Percentiles rank a stretch among this genome's conserved stretches.
These are phyloP conservation scores for Drosophila pruinosa DNA, from an alignment of 1,140 invertebrate species.

Conservation along the genomic window DNA sequence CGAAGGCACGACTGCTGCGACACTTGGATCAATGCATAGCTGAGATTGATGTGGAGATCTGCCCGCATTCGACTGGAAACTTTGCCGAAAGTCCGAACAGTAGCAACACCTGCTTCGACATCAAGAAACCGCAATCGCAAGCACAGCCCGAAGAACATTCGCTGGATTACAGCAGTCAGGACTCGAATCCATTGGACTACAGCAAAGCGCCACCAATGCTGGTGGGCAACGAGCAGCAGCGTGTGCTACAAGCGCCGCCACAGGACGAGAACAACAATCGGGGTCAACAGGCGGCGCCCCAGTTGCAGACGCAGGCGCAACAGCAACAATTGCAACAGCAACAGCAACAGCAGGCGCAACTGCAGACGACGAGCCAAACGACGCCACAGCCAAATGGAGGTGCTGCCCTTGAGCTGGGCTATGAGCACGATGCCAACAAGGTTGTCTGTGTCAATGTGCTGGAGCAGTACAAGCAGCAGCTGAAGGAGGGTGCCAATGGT, in stretches of 20 bases:
- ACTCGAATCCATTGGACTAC: slow-evolving; percentile 80
- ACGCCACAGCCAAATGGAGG: slow-evolving; percentile 18
- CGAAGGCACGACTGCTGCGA: slow-evolving; percentile 87
- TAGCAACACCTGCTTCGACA: slow-evolving; percentile 68
- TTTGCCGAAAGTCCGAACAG: slow-evolving; percentile 72
- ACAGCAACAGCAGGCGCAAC: slow-evolving; percentile 11
- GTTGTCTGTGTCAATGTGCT: slow-evolving; percentile 66
- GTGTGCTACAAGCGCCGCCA: background rate
- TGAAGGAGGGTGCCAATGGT: slow-evolving; percentile 49
- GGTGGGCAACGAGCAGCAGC: slow-evolving; percentile 31
- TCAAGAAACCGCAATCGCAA: slow-evolving; percentile 43
- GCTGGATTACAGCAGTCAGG: slow-evolving; percentile 79
- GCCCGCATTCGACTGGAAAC: slow-evolving; percentile 77
- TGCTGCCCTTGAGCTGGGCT: slow-evolving; percentile 44
- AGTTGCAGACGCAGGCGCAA: background rate
- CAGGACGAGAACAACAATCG: slow-evolving; percentile 80
- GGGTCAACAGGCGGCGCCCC: slow-evolving; percentile 44
- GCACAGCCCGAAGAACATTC: slow-evolving; percentile 69
- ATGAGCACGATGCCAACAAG: slow-evolving; percentile 57
- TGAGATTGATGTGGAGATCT: slow-evolving; percentile 87
- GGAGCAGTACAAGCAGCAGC: slow-evolving; percentile 70
- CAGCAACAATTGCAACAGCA: slow-evolving; percentile 3
- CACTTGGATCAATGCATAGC: slow-evolving; percentile 89
- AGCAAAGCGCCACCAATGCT: slow-evolving; percentile 58
- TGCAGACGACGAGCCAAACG: too few species aligned